These are phyloP conservation scores for Cylas formicarius DNA, from an alignment of 1,140 invertebrate genomes.

Conservation along the genomic window DNA sequence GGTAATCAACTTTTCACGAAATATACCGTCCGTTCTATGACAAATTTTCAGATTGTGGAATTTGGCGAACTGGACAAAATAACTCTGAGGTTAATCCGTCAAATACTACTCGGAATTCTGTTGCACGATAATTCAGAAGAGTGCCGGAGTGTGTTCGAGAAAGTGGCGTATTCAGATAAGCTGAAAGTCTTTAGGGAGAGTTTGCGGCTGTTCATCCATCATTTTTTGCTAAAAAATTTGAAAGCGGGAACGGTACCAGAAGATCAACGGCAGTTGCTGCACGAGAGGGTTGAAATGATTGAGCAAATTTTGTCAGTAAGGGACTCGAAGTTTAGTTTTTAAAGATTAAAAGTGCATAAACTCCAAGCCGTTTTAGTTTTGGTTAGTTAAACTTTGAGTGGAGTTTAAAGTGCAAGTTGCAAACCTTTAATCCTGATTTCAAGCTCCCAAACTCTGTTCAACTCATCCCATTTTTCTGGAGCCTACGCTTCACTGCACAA, in stretches of 20 bases:
- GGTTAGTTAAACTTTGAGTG: no score
- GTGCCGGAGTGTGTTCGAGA: slow-evolving; percentile 56
- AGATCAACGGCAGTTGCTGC: slow-evolving; percentile 47
- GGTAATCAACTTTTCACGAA: slow-evolving; percentile 46
- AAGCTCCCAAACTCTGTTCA: no score
- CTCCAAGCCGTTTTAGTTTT: no score
- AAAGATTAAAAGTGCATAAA: slow-evolving; percentile 5
- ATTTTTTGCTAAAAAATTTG: slow-evolving; percentile 65
- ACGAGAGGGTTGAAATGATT: slow-evolving; percentile 47
- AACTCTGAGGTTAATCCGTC: slow-evolving; percentile 61
- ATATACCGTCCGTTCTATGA: slow-evolving; percentile 24
- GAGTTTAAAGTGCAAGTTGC: no score
- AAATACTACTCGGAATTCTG: slow-evolving; percentile 63
- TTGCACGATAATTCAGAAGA: slow-evolving; percentile 52
- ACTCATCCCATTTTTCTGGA: no score
- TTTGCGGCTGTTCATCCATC: slow-evolving; percentile 68
- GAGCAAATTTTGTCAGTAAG: slow-evolving; percentile 48
- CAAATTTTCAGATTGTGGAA: slow-evolving; percentile 59
- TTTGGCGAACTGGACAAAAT: slow-evolving; percentile 70
- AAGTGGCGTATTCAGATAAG: slow-evolving; percentile 58
- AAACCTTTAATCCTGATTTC: no score
- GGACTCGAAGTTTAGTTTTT: slow-evolving; percentile 9
- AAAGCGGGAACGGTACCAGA: slow-evolving; percentile 45
- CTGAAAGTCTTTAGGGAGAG: slow-evolving; percentile 68
- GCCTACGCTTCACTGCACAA: no score